Evolutionary conservation across 2,888 invertebrate genomes (phyloP).

Genomic region (Troides aeacus): DNA sequence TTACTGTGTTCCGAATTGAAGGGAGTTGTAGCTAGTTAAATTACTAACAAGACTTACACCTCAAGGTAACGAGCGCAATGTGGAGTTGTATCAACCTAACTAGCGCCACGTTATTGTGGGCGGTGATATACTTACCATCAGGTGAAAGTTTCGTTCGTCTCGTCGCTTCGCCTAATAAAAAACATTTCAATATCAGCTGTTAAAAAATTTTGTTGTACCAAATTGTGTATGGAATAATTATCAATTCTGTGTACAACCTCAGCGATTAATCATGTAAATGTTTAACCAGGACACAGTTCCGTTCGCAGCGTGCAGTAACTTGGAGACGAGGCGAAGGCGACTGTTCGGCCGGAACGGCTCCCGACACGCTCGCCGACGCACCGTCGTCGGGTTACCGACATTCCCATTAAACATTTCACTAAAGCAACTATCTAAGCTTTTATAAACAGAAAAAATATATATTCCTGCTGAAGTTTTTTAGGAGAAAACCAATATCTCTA

Average conservation of each 20-base stretch:
- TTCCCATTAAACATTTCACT: constrained; percentile 24
- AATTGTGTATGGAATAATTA: background rate
- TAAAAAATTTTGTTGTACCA: background rate
- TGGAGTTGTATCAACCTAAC: too few species aligned
- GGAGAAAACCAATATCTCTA: background rate
- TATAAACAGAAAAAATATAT: background rate
- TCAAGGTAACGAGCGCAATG: too few species aligned
- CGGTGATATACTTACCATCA: too few species aligned
- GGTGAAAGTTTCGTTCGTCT: too few species aligned
- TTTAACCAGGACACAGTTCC: constrained; percentile 56
- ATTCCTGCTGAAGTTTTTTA: background rate
- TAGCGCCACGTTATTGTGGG: too few species aligned
- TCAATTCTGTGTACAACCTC: constrained; percentile 12
- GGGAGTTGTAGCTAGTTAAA: too few species aligned
- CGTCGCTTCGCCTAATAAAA: background rate
- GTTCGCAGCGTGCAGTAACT: constrained; percentile 50
- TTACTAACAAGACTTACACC: too few species aligned
- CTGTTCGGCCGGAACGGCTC: constrained; percentile 62
- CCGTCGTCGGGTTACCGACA: constrained; percentile 50
- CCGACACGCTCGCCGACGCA: constrained; percentile 59
- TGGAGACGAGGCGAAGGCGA: constrained; percentile 33
- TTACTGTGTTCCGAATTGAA: too few species aligned
- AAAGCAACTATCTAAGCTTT: constrained; percentile 2
- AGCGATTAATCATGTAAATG: constrained; percentile 35
- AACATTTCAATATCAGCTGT: background rate